These are phyloP conservation scores for Osmerus eperlanus DNA, from an alignment of 2,113 vertebrate species.

Conservation along the genomic window DNA sequence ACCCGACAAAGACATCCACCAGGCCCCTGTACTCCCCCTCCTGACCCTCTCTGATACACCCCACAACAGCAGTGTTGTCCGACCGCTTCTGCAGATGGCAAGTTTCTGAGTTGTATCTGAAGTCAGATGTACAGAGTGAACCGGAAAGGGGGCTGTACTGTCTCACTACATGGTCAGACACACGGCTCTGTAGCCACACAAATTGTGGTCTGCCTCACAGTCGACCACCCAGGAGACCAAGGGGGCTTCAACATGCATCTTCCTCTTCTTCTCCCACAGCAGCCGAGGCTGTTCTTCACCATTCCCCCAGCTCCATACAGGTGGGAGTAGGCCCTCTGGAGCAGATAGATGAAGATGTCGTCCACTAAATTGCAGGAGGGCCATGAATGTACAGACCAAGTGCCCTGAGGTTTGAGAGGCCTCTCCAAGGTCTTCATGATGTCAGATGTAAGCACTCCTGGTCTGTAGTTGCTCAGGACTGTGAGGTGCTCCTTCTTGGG, in stretches of 20 bases:
- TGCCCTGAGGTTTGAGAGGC: neutral
- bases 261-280: neutral
- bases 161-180: conserved; percentile 2
- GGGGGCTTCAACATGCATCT: neutral
- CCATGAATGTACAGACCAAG: neutral
- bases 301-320: neutral
- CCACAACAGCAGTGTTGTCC: neutral
- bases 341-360: conserved; percentile 1
- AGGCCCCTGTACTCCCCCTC: conserved; percentile 15
- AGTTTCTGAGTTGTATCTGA: neutral
- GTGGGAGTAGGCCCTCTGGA: conserved; percentile 1
- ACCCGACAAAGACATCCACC: neutral
- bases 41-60: neutral
- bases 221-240: neutral
- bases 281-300: neutral
- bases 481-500: too few species aligned
- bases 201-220: neutral
- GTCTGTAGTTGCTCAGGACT: too few species aligned
- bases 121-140: conserved; percentile 15
- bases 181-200: neutral
- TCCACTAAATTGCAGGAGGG: conserved; percentile 3
- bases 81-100: conserved; percentile 5
- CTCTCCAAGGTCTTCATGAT: neutral
- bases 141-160: neutral
- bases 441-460: too few species aligned